phyloP scores from a whole-genome alignment of 2,113 vertebrate species.

The Panthera leo region DNA sequence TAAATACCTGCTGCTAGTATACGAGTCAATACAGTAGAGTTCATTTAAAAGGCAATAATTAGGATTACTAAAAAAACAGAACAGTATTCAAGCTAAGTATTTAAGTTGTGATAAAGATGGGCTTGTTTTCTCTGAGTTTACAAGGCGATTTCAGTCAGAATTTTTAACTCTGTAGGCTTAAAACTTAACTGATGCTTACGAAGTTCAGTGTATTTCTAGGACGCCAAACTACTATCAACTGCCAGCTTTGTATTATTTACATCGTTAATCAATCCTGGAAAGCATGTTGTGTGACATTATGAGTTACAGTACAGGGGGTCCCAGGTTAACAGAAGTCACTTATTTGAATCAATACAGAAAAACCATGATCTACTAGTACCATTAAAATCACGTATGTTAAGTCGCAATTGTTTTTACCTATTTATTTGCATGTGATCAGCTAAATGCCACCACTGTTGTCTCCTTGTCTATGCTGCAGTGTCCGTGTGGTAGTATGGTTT shows the following conservation, averaged over 20 bases:
- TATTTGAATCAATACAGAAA: conserved; percentile 24
- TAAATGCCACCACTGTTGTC: not conserved
- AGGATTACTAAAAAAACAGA: conserved; percentile 44
- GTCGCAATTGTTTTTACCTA: conserved; percentile 16
- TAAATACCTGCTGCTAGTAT: conserved; percentile 46
- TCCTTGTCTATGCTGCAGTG: not conserved
- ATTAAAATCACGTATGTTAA: conserved; percentile 6
- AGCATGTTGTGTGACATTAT: conserved; percentile 29
- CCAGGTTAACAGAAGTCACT: conserved; percentile 39
- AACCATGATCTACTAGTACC: conserved; percentile 8
- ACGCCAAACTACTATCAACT: conserved; percentile 10
- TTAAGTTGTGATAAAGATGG: conserved; percentile 34
- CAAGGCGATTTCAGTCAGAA: not conserved
- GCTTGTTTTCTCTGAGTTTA: conserved; percentile 47
- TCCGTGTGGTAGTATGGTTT: not conserved
- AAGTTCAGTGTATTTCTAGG: conserved; percentile 49
- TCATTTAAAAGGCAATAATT: conserved; percentile 49
- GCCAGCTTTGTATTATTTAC: conserved; percentile 7
- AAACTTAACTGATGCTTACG: conserved; percentile 50
- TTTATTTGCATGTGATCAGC: conserved; percentile 12
- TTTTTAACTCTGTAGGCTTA: conserved; percentile 41
- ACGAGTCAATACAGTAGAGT: conserved; percentile 47
- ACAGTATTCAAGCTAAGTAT: conserved; percentile 42
- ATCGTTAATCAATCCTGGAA: conserved; percentile 5
- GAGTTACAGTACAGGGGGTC: conserved; percentile 39